Conservation (phyloP, 2,113 vertebrate species). For the Arenaria interpres region DNA sequence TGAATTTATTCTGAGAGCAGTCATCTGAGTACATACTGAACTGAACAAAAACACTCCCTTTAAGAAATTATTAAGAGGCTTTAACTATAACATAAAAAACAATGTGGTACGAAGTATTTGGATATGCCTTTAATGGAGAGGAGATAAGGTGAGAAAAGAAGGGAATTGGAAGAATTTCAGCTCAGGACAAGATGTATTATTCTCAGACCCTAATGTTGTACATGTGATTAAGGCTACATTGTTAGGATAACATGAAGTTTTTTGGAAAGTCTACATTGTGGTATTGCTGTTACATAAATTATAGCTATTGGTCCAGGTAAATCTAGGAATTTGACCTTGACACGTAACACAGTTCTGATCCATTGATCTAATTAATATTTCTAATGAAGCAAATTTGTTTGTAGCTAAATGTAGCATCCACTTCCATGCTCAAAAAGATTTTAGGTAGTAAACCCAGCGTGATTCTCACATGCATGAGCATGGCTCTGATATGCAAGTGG, state of each 20-base stretch:
- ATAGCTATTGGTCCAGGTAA: background rate
- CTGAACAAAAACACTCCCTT: background rate
- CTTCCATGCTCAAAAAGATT: background rate
- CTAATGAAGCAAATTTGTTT: background rate
- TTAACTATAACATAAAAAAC: constrained; percentile 29
- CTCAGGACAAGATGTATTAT: constrained; percentile 4
- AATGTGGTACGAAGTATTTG: background rate
- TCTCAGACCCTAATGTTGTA: background rate
- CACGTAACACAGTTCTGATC: background rate
- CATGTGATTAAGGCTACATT: background rate
- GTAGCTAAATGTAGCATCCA: background rate
- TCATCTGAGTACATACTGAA: background rate
- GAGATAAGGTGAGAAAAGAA: constrained; percentile 43
- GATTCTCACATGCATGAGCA: fast-evolving
- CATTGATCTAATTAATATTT: background rate
- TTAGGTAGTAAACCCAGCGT: background rate
- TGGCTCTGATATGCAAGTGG: background rate
- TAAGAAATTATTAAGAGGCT: background rate
- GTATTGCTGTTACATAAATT: background rate
- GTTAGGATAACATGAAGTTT: background rate
- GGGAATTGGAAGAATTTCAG: constrained; percentile 41
- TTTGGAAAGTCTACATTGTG: background rate
- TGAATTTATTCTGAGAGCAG: background rate
- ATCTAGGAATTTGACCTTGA: background rate
- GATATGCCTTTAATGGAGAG: background rate